phyloP scores from a whole-genome alignment of 1,140 invertebrate species.

The Leucophenga varia region DNA sequence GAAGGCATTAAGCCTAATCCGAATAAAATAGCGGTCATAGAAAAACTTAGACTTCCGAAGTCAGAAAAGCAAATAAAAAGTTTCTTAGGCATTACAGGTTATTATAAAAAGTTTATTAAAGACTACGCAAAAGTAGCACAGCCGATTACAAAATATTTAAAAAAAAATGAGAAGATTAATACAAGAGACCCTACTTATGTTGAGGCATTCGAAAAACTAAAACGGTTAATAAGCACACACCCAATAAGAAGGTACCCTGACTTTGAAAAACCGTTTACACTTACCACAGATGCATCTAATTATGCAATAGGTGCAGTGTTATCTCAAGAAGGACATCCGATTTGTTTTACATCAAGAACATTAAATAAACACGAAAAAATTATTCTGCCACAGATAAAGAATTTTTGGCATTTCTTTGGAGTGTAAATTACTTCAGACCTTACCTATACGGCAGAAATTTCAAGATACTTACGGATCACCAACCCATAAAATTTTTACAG shows the following conservation, averaged over 20 bases:
- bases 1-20: conserved; percentile 13
- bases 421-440: no score
- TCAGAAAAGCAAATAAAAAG: conserved; percentile 8
- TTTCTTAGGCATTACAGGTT: no score
- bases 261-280: conserved; percentile 4
- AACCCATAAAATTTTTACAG: no score
- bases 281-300: conserved; percentile 4
- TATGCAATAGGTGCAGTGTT: no score
- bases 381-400: no score
- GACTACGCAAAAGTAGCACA: conserved; percentile 6
- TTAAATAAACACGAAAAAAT: conserved; percentile 8
- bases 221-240: no score
- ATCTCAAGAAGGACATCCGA: conserved; percentile 10
- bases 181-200: conserved; percentile 9
- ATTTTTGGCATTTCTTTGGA: no score
- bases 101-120: conserved; percentile 4
- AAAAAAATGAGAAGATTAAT: conserved; percentile 7
- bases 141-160: conserved; percentile 14
- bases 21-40: conserved; percentile 5
- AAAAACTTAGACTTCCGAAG: no score
- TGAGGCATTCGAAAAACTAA: conserved; percentile 14
- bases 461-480: no score
- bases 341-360: conserved; percentile 12
- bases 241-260: conserved; percentile 1
- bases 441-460: no score